A percentile compares a stretch with the other conserved stretches of the same genome.
Conservation (phyloP, 2,888 invertebrate genomes). For the Coelopa pilipes region DNA sequence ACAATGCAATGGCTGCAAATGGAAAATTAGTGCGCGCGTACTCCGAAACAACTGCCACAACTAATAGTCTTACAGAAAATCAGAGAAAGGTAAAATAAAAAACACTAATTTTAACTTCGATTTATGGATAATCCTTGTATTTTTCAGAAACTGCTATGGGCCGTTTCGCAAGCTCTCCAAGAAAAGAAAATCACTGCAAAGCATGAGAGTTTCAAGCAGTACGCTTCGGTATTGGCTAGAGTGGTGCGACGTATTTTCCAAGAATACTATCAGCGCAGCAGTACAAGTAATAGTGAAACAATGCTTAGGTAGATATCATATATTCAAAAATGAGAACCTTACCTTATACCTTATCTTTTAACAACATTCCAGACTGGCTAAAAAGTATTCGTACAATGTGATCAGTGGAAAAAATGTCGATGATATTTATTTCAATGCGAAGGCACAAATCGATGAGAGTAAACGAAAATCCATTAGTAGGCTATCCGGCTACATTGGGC, state of each 20-base stretch:
- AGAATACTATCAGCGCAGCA: slow-evolving; percentile 70
- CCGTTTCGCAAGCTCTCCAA: slow-evolving; percentile 80
- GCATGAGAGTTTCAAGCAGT: slow-evolving; percentile 78
- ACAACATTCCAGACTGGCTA: slow-evolving; percentile 70
- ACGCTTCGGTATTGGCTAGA: slow-evolving; percentile 75
- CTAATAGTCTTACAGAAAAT: slow-evolving; percentile 59
- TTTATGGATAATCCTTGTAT: slow-evolving; percentile 63
- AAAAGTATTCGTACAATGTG: slow-evolving; percentile 74
- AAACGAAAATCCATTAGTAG: slow-evolving; percentile 53
- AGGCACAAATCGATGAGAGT: slow-evolving; percentile 55
- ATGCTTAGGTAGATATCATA: slow-evolving; percentile 71
- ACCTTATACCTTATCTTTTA: slow-evolving; percentile 21
- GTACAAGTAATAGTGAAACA: slow-evolving; percentile 81
- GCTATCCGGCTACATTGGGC: slow-evolving; percentile 61
- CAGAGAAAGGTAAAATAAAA: slow-evolving; percentile 57
- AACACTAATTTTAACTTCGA: neutral
- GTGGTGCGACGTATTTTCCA: slow-evolving; percentile 75
- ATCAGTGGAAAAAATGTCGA: slow-evolving; percentile 75
- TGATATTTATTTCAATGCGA: slow-evolving; percentile 69
- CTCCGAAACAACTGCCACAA: slow-evolving; percentile 53
- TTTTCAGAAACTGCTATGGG: slow-evolving; percentile 79
- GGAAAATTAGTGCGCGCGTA: slow-evolving; percentile 51
- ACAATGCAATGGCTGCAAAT: slow-evolving; percentile 42
- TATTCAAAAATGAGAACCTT: neutral
- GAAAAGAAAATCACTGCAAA: slow-evolving; percentile 74